Evolutionary conservation across 1,140 invertebrate genomes (phyloP).

Genomic region (Linepithema humile): DNA sequence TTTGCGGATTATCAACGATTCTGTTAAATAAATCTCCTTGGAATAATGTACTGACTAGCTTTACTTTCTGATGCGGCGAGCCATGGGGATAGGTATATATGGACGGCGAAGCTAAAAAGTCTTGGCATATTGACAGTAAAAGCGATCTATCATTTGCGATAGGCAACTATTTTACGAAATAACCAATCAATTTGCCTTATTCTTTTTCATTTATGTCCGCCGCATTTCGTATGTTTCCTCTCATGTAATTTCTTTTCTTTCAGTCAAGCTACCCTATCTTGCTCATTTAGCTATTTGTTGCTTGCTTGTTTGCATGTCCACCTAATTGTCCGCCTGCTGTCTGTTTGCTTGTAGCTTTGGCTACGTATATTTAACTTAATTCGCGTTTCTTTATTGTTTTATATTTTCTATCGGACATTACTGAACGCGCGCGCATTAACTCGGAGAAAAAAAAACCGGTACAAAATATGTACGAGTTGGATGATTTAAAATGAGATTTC

Average conservation of each 20-base stretch:
- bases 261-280: neutral
- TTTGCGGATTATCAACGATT: neutral
- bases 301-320: slow-evolving; percentile 37
- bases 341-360: slow-evolving; percentile 43
- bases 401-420: neutral
- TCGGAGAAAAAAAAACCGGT: neutral
- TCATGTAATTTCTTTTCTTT: neutral
- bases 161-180: neutral
- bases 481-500: neutral
- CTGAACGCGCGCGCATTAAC: neutral
- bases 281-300: neutral
- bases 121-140: neutral
- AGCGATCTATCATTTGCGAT: neutral
- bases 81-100: neutral
- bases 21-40: neutral
- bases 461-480: neutral
- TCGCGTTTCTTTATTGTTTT: slow-evolving; percentile 30
- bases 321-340: slow-evolving; percentile 30
- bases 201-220: slow-evolving; percentile 11
- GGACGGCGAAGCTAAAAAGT: neutral
- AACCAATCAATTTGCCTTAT: neutral
- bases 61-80: neutral
- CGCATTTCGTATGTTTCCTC: neutral
- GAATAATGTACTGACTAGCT: neutral
- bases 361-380: slow-evolving; percentile 13